phyloP scores from a whole-genome alignment of 2,797 vertebrate genomes.

The Enteromius argenteus region DNA sequence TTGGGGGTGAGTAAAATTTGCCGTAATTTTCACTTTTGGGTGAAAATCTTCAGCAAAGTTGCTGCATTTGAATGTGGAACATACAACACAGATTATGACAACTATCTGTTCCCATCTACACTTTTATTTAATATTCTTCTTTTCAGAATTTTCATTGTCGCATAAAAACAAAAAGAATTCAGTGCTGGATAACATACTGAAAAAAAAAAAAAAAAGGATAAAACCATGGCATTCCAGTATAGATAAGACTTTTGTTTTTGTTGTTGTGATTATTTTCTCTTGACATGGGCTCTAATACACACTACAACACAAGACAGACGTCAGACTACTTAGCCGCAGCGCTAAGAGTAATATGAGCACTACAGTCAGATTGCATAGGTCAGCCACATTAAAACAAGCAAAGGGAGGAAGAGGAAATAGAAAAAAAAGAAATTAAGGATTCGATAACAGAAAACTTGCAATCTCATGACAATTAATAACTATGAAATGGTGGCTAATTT shows the following conservation, averaged over 20 bases:
- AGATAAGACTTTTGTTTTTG: constrained; percentile 48
- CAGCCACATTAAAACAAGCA: constrained; percentile 70
- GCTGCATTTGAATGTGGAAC: not conserved
- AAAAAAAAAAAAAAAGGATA: constrained; percentile 29
- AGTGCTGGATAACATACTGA: constrained; percentile 61
- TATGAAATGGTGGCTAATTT: not conserved
- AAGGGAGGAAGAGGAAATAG: constrained; percentile 39
- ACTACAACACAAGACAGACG: constrained; percentile 71
- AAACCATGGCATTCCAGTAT: constrained; percentile 58
- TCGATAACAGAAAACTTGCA: not conserved
- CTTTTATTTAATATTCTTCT: constrained; percentile 73
- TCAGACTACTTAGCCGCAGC: constrained; percentile 67
- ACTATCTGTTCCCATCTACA: constrained; percentile 69
- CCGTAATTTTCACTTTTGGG: too few species aligned
- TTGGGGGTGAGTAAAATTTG: too few species aligned
- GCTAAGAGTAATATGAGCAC: constrained; percentile 63
- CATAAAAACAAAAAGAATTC: constrained; percentile 77
- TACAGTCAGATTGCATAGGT: constrained; percentile 76
- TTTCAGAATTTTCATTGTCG: constrained; percentile 60
- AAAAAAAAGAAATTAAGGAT: constrained; percentile 35
- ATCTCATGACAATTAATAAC: not conserved
- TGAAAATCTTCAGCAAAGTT: not conserved
- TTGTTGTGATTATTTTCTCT: not conserved
- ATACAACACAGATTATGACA: constrained; percentile 4
- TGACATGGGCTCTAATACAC: constrained; percentile 63